These are phyloP conservation scores for Oncorhynchus mykiss DNA, from an alignment of 2,113 vertebrate species.

Conservation along the genomic window DNA sequence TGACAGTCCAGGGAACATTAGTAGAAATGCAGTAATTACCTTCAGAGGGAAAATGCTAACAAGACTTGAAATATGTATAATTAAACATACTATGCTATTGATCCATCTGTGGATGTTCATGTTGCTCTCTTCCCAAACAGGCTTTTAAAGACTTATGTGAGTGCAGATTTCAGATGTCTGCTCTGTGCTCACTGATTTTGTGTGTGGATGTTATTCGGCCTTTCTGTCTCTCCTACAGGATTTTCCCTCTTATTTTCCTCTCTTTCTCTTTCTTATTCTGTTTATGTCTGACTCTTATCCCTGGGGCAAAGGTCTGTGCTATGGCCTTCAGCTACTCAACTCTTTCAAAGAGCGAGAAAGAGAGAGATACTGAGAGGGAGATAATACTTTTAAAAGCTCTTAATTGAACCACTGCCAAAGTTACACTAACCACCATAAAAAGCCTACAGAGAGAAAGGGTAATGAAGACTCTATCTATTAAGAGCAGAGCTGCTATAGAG, in stretches of 20 bases:
- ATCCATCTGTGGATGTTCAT: conserved; percentile 52
- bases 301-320: conserved; percentile 1
- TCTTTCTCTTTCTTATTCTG: background rate
- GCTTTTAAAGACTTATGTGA: conserved; percentile 50
- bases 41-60: conserved; percentile 57
- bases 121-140: conserved; percentile 37
- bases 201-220: conserved; percentile 5
- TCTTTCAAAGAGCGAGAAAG: background rate
- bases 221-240: background rate
- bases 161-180: background rate
- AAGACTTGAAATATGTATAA: conserved; percentile 58
- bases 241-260: background rate
- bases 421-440: too few species aligned
- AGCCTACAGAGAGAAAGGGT: background rate
- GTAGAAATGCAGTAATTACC: conserved; percentile 59
- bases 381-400: too few species aligned
- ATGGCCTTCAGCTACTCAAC: background rate
- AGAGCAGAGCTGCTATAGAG: conserved; percentile 10
- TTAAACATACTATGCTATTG: conserved; percentile 60
- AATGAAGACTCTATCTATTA: background rate
- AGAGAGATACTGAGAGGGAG: background rate
- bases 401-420: too few species aligned
- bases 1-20: conserved; percentile 47
- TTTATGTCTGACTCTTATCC: conserved; percentile 1
- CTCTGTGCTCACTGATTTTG: background rate